A percentile compares a stretch with the other conserved stretches of the same genome.
phyloP scores from a whole-genome alignment of 2,888 invertebrate genomes.

The Carterocephalus palaemon region DNA sequence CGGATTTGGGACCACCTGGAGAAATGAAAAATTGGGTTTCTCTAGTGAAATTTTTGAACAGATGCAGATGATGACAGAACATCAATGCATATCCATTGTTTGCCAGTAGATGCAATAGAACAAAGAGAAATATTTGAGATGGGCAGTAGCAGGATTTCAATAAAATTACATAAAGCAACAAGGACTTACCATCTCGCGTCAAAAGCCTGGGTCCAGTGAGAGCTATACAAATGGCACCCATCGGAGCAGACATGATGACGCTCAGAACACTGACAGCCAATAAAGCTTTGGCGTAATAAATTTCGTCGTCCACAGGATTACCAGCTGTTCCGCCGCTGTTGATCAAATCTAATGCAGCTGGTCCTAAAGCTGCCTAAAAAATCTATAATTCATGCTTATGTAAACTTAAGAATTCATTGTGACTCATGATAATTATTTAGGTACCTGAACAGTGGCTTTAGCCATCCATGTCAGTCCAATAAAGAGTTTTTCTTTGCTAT shows the following conservation, averaged over 20 bases:
- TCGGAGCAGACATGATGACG: slow-evolving; percentile 85
- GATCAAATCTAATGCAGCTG: slow-evolving; percentile 81
- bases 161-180: slow-evolving; percentile 2
- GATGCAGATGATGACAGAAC: too few species aligned
- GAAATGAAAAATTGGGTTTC: too few species aligned
- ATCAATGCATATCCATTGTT: too few species aligned
- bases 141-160: too few species aligned
- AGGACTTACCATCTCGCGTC: slow-evolving; percentile 25
- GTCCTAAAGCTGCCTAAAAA: slow-evolving; percentile 83
- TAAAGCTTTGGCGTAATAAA: slow-evolving; percentile 79
- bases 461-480: slow-evolving; percentile 91
- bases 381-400: slow-evolving; percentile 1
- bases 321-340: slow-evolving; percentile 61
- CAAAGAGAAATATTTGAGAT: too few species aligned
- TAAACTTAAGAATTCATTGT: background rate
- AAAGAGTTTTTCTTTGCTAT: slow-evolving; percentile 89
- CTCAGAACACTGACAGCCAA: slow-evolving; percentile 85
- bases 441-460: slow-evolving; percentile 93
- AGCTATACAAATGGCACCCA: slow-evolving; percentile 84
- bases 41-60: too few species aligned
- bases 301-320: slow-evolving; percentile 52
- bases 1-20: slow-evolving; percentile 8
- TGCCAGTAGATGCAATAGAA: too few species aligned
- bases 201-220: slow-evolving; percentile 81
- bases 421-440: background rate